phyloP scores from a whole-genome alignment of 2,113 vertebrate genomes.

The Zeus faber region DNA sequence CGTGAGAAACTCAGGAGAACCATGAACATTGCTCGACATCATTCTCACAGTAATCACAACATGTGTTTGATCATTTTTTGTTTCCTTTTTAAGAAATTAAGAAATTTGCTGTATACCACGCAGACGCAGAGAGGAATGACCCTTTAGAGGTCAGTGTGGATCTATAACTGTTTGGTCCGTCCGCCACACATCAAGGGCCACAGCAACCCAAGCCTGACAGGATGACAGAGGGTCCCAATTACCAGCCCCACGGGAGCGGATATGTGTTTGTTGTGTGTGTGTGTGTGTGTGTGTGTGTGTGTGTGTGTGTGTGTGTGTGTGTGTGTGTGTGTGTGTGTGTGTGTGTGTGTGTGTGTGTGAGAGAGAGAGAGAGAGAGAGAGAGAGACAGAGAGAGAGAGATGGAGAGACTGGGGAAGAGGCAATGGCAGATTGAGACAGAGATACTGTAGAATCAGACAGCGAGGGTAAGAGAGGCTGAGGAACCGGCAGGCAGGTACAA shows the following conservation, averaged over 20 bases:
- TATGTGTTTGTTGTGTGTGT: too few relatives aligned
- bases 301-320: too few relatives aligned
- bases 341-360: slow-evolving; percentile 20
- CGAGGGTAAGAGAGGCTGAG: too few relatives aligned
- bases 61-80: too few relatives aligned
- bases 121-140: slow-evolving; percentile 22
- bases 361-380: slow-evolving; percentile 1
- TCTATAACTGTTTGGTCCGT: slow-evolving; percentile 53
- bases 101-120: not conserved
- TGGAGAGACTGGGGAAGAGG: too few relatives aligned
- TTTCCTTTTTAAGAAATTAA: too few relatives aligned
- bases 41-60: too few relatives aligned
- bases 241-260: slow-evolving; percentile 44
- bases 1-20: too few relatives aligned
- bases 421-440: too few relatives aligned
- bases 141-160: slow-evolving; percentile 41
- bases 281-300: too few relatives aligned
- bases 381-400: slow-evolving; percentile 7
- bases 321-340: slow-evolving; percentile 16
- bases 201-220: slow-evolving; percentile 56
- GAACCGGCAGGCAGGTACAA: too few relatives aligned
- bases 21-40: not conserved
- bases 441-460: slow-evolving; percentile 9
- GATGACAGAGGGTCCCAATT: slow-evolving; percentile 65
- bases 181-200: slow-evolving; percentile 55